Conservation (phyloP, 2,113 vertebrate genomes). For the Plotosus lineatus region DNA sequence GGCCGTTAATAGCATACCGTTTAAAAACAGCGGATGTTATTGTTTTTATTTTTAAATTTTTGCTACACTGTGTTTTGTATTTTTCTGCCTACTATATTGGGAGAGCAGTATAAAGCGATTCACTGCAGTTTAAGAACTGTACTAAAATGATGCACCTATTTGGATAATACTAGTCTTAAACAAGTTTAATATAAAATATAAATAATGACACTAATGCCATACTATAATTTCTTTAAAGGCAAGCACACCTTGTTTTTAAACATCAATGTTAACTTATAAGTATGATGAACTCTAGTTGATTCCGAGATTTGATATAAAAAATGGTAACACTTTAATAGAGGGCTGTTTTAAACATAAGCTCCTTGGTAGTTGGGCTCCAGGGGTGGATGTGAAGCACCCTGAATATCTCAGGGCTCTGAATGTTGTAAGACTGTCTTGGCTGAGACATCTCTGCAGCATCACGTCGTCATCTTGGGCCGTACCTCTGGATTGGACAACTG, state of each 20-base stretch:
- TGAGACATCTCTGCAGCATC: too few relatives aligned
- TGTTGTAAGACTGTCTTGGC: too few relatives aligned
- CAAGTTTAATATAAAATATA: too few relatives aligned
- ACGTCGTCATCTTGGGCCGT: too few relatives aligned
- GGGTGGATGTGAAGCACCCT: too few relatives aligned
- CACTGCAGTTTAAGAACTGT: background rate
- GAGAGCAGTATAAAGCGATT: background rate
- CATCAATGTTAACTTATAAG: background rate
- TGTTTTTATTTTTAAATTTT: too few relatives aligned
- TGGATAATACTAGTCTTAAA: background rate
- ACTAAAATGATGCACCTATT: background rate
- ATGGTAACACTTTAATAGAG: constrained; percentile 9
- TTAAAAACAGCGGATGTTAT: constrained; percentile 46
- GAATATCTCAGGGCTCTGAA: too few relatives aligned
- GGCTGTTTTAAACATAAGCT: constrained; percentile 10
- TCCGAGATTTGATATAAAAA: background rate
- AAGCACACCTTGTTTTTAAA: background rate
- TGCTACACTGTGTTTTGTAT: constrained; percentile 13
- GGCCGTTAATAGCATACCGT: constrained; percentile 47
- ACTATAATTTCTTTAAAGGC: background rate
- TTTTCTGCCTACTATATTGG: constrained; percentile 17
- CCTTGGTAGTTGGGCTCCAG: too few relatives aligned
- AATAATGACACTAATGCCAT: background rate
- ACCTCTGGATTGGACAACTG: too few relatives aligned
- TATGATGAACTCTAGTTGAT: constrained; percentile 42